Percentiles rank a stretch among this genome's conserved stretches.
phyloP scores from a whole-genome alignment of 1,140 invertebrate species.

The Nylanderia fulva region DNA sequence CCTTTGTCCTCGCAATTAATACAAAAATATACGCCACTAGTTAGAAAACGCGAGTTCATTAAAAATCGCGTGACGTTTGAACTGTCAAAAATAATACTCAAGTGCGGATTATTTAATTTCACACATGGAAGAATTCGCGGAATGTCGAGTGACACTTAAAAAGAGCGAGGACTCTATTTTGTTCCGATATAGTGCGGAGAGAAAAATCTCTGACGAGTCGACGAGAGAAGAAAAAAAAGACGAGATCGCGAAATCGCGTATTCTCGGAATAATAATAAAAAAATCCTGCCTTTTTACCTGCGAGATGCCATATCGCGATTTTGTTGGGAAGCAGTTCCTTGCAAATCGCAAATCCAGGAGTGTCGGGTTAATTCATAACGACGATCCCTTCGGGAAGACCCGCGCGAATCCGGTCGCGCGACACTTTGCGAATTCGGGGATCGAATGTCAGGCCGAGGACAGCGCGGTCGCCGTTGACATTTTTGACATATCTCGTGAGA shows the following conservation, averaged over 20 bases:
- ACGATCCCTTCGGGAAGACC: slow-evolving; percentile 65
- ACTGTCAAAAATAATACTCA: no score
- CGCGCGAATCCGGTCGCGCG: background rate
- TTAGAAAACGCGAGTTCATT: background rate
- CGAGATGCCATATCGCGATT: slow-evolving; percentile 84
- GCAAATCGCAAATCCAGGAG: slow-evolving; percentile 68
- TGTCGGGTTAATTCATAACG: slow-evolving; percentile 80
- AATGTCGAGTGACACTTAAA: no score
- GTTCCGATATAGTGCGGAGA: no score
- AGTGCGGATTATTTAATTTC: no score
- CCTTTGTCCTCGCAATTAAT: slow-evolving; percentile 18
- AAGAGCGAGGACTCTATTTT: no score
- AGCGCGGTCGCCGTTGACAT: background rate
- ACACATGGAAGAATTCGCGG: no score
- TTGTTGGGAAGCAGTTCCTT: slow-evolving; percentile 75
- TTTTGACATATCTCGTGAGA: slow-evolving; percentile 31
- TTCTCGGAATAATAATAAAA: no score
- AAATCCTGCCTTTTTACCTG: slow-evolving; percentile 85
- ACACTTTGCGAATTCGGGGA: background rate
- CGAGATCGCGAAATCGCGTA: no score
- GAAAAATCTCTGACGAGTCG: no score
- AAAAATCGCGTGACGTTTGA: background rate
- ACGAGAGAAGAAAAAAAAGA: no score
- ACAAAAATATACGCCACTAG: no score
- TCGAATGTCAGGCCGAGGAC: background rate